Conservation (phyloP, 2,888 invertebrate species). For the Gari tellinella region DNA sequence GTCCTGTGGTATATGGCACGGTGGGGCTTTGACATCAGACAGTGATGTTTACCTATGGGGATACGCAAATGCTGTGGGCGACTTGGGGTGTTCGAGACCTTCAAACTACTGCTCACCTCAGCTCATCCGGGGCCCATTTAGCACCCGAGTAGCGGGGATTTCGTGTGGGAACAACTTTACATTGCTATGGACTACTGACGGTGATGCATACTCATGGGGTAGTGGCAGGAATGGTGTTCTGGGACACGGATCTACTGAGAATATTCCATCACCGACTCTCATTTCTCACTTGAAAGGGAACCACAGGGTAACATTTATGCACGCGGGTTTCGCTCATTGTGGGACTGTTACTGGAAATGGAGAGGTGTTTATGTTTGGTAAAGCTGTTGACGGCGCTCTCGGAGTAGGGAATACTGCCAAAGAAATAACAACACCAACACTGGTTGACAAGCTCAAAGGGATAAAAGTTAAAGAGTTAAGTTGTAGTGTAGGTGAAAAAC, state of each 20-base stretch:
- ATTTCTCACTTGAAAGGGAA: slow-evolving; percentile 39
- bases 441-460: slow-evolving; percentile 22
- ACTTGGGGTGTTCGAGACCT: no score
- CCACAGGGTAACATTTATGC: slow-evolving; percentile 36
- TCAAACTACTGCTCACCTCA: slow-evolving; percentile 15
- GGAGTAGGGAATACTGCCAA: slow-evolving; percentile 47
- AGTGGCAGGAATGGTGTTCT: slow-evolving; percentile 70
- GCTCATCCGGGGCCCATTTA: slow-evolving; percentile 38
- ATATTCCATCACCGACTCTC: slow-evolving; percentile 44
- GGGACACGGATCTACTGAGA: slow-evolving; percentile 64
- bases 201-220: slow-evolving; percentile 69
- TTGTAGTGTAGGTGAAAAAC: slow-evolving; percentile 76
- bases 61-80: slow-evolving; percentile 55
- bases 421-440: slow-evolving; percentile 26
- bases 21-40: slow-evolving; percentile 61
- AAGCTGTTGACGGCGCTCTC: slow-evolving; percentile 65
- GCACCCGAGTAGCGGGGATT: slow-evolving; percentile 58
- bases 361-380: slow-evolving; percentile 67
- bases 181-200: slow-evolving; percentile 65
- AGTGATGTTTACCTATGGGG: slow-evolving; percentile 72
- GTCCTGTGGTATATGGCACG: slow-evolving; percentile 76
- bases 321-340: slow-evolving; percentile 70
- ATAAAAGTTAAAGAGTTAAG: slow-evolving; percentile 61
- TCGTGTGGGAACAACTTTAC: slow-evolving; percentile 74
- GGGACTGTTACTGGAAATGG: slow-evolving; percentile 65